A percentile compares a stretch with the other conserved stretches of the same genome.
Evolutionary conservation across 1,140 invertebrate genomes (phyloP).

Genomic region (Drosophila quadrilineata): DNA sequence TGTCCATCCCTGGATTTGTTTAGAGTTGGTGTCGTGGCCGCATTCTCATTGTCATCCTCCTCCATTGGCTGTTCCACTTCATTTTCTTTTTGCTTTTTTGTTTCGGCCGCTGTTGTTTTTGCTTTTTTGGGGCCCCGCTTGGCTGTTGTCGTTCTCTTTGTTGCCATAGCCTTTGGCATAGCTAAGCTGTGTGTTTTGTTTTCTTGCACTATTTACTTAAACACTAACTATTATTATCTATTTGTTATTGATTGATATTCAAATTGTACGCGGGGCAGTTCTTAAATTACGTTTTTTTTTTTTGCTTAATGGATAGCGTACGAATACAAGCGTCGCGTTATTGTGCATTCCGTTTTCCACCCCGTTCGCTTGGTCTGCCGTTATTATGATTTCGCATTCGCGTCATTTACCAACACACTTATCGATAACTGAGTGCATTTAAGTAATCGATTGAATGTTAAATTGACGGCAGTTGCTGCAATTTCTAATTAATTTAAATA

Average conservation of each 20-base stretch:
- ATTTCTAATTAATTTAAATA: not conserved
- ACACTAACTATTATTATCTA: not conserved
- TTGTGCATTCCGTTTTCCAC: constrained; percentile 47
- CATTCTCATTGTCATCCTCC: not conserved
- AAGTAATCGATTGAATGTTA: too few species aligned
- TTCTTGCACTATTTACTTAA: not conserved
- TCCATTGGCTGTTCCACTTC: constrained; percentile 4
- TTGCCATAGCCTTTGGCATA: too few species aligned
- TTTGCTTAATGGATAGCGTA: constrained; percentile 17
- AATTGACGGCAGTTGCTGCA: too few species aligned
- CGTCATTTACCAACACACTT: not conserved
- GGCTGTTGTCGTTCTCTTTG: constrained; percentile 13
- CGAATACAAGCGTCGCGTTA: constrained; percentile 61
- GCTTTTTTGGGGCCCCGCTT: constrained; percentile 2
- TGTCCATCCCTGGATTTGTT: not conserved
- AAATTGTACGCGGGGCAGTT: constrained; percentile 24
- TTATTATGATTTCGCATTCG: constrained; percentile 23
- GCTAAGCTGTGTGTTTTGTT: too few species aligned
- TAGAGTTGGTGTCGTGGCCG: not conserved
- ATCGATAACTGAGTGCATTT: too few species aligned
- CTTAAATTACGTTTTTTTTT: constrained; percentile 2
- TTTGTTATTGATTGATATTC: not conserved
- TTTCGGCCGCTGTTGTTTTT: not conserved
- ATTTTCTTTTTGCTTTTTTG: constrained; percentile 52
- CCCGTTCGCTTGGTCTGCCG: constrained; percentile 49